These are phyloP conservation scores for Zoanthus sansibaricus DNA, from an alignment of 92 coral and sea anemone genomes.

Conservation along the genomic window DNA sequence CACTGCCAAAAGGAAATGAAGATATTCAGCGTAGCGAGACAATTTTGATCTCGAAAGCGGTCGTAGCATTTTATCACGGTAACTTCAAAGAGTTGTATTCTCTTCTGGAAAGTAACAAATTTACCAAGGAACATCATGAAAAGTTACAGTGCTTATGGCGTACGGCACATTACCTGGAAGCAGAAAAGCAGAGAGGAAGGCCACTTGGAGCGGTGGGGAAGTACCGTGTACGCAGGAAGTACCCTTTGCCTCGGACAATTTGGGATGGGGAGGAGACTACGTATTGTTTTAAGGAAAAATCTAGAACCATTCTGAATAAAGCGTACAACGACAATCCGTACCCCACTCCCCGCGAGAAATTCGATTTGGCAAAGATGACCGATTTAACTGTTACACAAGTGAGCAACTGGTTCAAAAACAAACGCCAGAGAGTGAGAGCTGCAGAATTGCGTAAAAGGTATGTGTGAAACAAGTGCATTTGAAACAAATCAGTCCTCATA, in stretches of 20 bases:
- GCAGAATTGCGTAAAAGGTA: conserved; percentile 92
- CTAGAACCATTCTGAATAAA: conserved; percentile 87
- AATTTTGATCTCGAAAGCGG: conserved; percentile 87
- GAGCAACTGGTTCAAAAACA: conserved; percentile 94
- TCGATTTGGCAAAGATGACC: conserved; percentile 89
- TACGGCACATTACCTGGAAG: conserved; percentile 93
- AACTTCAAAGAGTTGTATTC: conserved; percentile 88
- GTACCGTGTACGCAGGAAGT: conserved; percentile 93
- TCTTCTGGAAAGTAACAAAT: conserved; percentile 79
- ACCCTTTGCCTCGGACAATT: conserved; percentile 93
- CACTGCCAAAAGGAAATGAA: conserved; percentile 82
- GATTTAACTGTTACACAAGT: conserved; percentile 91
- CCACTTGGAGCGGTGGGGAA: conserved; percentile 96
- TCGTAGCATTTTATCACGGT: conserved; percentile 87
- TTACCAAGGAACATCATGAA: conserved; percentile 83
- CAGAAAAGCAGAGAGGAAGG: conserved; percentile 87
- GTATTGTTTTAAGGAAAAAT: conserved; percentile 93
- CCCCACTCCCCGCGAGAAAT: conserved; percentile 90
- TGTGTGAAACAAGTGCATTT: neutral
- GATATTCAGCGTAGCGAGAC: conserved; percentile 84
- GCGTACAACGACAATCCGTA: conserved; percentile 90
- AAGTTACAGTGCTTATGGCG: conserved; percentile 91
- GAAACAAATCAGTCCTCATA: neutral
- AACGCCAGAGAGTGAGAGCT: conserved; percentile 88
- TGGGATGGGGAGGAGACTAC: conserved; percentile 95